A percentile compares a stretch with the other conserved stretches of the same genome.
These are phyloP conservation scores for Drosophila santomea DNA, from an alignment of 1,140 invertebrate species.

Conservation along the genomic window DNA sequence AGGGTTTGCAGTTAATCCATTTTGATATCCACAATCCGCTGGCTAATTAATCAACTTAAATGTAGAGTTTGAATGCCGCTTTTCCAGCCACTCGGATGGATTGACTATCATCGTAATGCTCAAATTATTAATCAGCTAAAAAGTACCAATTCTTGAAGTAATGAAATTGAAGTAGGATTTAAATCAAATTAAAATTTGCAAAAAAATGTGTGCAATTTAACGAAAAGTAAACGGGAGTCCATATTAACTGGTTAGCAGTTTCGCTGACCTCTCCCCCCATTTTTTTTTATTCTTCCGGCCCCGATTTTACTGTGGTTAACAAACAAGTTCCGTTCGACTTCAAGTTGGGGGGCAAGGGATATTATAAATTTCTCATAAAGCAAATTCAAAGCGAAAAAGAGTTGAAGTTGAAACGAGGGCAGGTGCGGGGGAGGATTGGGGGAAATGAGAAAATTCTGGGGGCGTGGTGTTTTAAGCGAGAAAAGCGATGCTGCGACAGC, in stretches of 20 bases:
- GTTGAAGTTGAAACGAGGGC: conserved; percentile 35
- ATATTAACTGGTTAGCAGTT: conserved; percentile 14
- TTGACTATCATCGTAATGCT: background rate
- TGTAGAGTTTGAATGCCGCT: conserved; percentile 1
- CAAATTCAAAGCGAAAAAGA: conserved; percentile 43
- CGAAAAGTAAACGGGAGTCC: background rate
- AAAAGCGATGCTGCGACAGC: conserved; percentile 20
- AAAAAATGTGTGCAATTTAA: background rate
- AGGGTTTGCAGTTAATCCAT: conserved; percentile 30
- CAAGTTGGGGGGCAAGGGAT: conserved; percentile 14
- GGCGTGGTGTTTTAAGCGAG: background rate
- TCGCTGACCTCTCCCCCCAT: conserved; percentile 11
- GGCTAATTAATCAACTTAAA: conserved; percentile 66
- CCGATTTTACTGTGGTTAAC: conserved; percentile 1
- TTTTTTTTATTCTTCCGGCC: background rate
- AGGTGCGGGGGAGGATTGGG: conserved; percentile 1
- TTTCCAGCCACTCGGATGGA: too few species aligned
- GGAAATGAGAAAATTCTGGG: conserved; percentile 15
- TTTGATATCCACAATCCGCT: conserved; percentile 48
- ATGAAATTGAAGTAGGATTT: too few species aligned
- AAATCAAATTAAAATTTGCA: background rate
- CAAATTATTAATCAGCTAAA: background rate
- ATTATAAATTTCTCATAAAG: conserved; percentile 42
- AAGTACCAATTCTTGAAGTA: too few species aligned
- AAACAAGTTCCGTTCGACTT: conserved; percentile 28